phyloP scores from a whole-genome alignment of 2,888 invertebrate species.

The Orthonychiurus folsomi region DNA sequence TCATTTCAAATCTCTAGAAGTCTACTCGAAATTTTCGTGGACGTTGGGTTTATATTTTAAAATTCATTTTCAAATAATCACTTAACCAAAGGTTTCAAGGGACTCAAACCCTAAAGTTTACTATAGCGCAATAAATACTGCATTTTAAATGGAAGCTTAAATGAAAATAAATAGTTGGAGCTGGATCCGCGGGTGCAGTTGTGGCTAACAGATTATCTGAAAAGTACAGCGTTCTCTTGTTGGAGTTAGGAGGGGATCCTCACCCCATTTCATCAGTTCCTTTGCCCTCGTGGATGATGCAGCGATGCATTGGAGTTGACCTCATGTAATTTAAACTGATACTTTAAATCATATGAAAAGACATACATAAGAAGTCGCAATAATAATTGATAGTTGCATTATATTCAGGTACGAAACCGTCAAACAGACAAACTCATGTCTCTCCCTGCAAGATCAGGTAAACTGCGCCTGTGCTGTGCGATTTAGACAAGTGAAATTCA shows the following conservation, averaged over 20 bases:
- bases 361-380: not conserved
- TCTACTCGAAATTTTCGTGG: not conserved
- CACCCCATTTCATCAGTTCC: constrained; percentile 5
- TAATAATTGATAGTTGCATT: too few relatives aligned
- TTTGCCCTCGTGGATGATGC: constrained; percentile 3
- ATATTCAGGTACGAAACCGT: not conserved
- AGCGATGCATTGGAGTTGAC: not conserved
- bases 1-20: not conserved
- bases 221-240: not conserved
- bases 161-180: constrained; percentile 3
- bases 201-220: constrained; percentile 10
- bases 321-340: not conserved
- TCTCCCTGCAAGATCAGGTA: not conserved
- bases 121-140: too few relatives aligned
- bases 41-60: too few relatives aligned
- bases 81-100: too few relatives aligned
- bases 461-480: too few relatives aligned
- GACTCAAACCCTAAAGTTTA: too few relatives aligned
- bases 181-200: constrained; percentile 9
- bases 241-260: constrained; percentile 14
- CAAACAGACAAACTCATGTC: not conserved
- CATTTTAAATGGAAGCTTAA: not conserved
- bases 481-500: too few relatives aligned
- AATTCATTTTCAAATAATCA: too few relatives aligned
- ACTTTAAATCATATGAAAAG: not conserved